Evolutionary conservation across 2,888 invertebrate species (phyloP), one percentile per base, ranked within the genome.

Genomic region (Plemyria rubiginata): DNA sequence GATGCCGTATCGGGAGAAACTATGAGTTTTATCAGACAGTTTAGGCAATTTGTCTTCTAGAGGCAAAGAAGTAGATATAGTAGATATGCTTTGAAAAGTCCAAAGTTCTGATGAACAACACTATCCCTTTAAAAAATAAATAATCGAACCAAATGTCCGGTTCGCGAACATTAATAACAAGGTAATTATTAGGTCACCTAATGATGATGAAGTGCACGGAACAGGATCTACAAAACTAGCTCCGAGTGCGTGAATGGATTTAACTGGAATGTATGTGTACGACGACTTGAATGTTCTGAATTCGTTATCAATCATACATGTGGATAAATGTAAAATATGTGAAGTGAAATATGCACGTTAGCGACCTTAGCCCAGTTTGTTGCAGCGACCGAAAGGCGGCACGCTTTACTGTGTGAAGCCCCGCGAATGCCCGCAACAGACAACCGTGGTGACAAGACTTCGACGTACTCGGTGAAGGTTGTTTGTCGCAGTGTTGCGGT

Each of bases 361-460:
- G 76, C 83, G 88, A 86, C 90, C 90, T 91, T 90, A 88, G 86
- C 90, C 88, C 75, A 88, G 78, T 85, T 76, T 88, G 78, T 85
- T 87, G 79, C 69, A 38, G 76, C 79, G 76, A 72, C 74, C 73
- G 70, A 73, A 73, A 66, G 70, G 70, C 71, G 72, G 51, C 68
- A 67, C 65, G 70, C 72, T n/a, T n/a, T 63, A 67, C 65, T 49
- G 62, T 53, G 57, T 72, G 74, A 75, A 75, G 74, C 74, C 72
- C 61, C 63, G 67, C 71, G 73, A 72, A 75, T 73, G 73, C 72
- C 61, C 63, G 67, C 71, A 73, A 72, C 75, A 71, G 67, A 65
- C 66, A 67, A 65, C 69, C 65, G 59, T 62, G 68, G 69, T 76
- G 75, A 78, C 78, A 79, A 70, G 53, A 70, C 81, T 81, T 77